These are phyloP conservation scores for Limenitis camilla DNA, from an alignment of 2,888 invertebrate genomes.

Conservation along the genomic window DNA sequence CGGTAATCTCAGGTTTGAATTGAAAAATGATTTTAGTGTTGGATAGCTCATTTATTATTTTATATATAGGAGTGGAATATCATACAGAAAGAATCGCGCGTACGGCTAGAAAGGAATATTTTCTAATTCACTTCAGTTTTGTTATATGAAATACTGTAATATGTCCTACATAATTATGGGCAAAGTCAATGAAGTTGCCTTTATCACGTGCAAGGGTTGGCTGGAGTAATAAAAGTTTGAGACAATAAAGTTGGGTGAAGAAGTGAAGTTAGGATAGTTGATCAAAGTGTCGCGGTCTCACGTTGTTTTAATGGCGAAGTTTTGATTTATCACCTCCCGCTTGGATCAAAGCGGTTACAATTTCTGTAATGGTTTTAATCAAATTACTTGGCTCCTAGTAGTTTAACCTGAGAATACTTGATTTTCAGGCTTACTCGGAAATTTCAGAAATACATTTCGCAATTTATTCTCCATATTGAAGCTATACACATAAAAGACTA, in stretches of 20 bases:
- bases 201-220: conserved; percentile 35
- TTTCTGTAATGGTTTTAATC: conserved; percentile 50
- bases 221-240: conserved; percentile 50
- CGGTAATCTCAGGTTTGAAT: no score
- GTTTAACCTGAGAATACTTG: neutral
- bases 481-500: no score
- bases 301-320: conserved; percentile 59
- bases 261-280: conserved; percentile 53
- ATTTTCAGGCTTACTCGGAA: neutral
- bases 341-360: conserved; percentile 40
- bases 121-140: neutral
- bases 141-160: neutral
- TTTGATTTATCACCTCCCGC: conserved; percentile 48
- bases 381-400: conserved; percentile 20
- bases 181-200: neutral
- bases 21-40: no score
- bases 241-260: conserved; percentile 53
- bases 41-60: no score
- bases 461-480: no score
- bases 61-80: no score
- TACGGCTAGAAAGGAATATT: neutral
- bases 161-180: neutral
- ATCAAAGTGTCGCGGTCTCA: conserved; percentile 53
- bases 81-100: no score
- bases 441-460: no score